Evolutionary conservation across 2,113 vertebrate genomes (phyloP).

Genomic region (Peucedramus taeniatus): DNA sequence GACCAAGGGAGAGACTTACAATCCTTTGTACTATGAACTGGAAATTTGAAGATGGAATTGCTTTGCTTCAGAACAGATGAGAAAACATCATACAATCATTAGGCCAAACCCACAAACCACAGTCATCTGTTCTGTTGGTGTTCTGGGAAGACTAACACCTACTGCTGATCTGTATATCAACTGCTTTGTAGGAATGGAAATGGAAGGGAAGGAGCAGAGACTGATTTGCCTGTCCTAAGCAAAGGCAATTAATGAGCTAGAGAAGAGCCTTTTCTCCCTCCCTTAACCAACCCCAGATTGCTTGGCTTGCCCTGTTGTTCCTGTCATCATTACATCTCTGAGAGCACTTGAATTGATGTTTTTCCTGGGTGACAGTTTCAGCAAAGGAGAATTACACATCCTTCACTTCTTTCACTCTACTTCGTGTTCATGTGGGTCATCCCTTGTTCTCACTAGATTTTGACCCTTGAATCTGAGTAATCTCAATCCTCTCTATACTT

Average conservation of each 20-base stretch:
- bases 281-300: background rate
- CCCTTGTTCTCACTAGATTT: background rate
- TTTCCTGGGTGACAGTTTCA: background rate
- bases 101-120: background rate
- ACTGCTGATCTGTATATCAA: accelerated
- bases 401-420: background rate
- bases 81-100: background rate
- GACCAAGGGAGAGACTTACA: background rate
- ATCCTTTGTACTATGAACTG: background rate
- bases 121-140: background rate
- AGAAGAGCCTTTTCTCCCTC: background rate
- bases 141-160: background rate
- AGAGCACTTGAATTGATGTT: background rate
- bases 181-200: background rate
- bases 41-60: background rate
- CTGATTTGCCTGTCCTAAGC: background rate
- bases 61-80: background rate
- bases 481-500: background rate
- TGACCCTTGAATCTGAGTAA: background rate
- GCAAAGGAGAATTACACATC: background rate
- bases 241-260: background rate
- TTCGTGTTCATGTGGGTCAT: background rate
- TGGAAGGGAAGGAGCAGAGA: background rate
- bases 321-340: background rate
- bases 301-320: background rate